Percentiles rank a stretch among this genome's conserved stretches.
Conservation (phyloP, 2,797 vertebrate species). For the Sphaeramia orbicularis region DNA sequence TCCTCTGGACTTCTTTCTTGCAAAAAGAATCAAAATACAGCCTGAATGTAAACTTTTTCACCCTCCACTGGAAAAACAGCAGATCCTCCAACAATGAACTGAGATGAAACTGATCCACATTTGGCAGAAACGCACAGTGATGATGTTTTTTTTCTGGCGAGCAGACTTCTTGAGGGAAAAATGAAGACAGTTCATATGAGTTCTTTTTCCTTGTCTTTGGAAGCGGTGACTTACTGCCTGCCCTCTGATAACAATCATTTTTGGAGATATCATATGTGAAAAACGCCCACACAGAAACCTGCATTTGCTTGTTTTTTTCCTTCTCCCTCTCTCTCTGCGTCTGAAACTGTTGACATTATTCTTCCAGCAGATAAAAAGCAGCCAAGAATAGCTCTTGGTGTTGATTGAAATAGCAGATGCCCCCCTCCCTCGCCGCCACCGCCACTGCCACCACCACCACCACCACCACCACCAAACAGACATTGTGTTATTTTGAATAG, state of each 20-base stretch:
- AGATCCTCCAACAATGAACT: too few species aligned
- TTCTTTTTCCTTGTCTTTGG: too few species aligned
- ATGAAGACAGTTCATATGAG: too few species aligned
- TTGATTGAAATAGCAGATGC: slow-evolving; percentile 23
- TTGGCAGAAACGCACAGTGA: too few species aligned
- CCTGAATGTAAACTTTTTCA: too few species aligned
- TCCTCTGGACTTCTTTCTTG: too few species aligned
- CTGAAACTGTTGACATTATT: not conserved
- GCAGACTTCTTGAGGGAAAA: too few species aligned
- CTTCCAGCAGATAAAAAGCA: slow-evolving; percentile 18
- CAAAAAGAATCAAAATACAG: too few species aligned
- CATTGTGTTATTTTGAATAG: slow-evolving; percentile 25
- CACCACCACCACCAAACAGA: slow-evolving; percentile 6
- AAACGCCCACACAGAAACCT: slow-evolving; percentile 13
- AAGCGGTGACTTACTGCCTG: slow-evolving; percentile 15
- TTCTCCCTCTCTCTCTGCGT: not conserved
- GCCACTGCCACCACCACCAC: not conserved
- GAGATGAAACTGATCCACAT: too few species aligned
- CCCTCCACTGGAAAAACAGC: too few species aligned
- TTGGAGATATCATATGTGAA: slow-evolving; percentile 1
- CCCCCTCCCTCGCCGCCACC: too few species aligned
- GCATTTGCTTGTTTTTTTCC: not conserved
- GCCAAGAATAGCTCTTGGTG: slow-evolving; percentile 16
- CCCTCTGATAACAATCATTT: slow-evolving; percentile 42
- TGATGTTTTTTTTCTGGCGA: too few species aligned